Percentiles rank a stretch among this genome's conserved stretches.
phyloP scores from a whole-genome alignment of 2,797 vertebrate genomes.

The Geotrypetes seraphini region DNA sequence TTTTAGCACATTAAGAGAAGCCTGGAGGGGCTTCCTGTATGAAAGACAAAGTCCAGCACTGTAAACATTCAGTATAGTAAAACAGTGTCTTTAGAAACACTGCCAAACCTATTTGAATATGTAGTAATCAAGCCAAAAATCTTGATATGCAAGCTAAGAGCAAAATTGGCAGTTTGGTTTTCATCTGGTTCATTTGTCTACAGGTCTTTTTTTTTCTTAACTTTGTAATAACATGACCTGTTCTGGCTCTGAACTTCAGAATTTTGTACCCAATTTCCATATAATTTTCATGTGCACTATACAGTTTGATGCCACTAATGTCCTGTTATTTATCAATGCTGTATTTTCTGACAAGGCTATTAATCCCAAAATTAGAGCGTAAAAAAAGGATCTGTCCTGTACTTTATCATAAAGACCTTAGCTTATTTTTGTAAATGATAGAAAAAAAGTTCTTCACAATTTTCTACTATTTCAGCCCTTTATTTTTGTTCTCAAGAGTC shows the following conservation, averaged over 20 bases:
- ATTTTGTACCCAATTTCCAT: neutral
- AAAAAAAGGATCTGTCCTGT: neutral
- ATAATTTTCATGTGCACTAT: slow-evolving; percentile 10
- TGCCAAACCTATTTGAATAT: slow-evolving; percentile 34
- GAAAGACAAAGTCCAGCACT: slow-evolving; percentile 41
- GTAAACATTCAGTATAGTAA: slow-evolving; percentile 36
- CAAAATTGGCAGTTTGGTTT: slow-evolving; percentile 23
- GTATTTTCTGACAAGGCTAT: neutral
- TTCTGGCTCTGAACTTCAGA: slow-evolving; percentile 4
- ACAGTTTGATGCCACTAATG: slow-evolving; percentile 6
- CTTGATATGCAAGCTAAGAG: slow-evolving; percentile 19
- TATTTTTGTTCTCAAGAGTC: slow-evolving; percentile 1
- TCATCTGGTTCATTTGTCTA: slow-evolving; percentile 14
- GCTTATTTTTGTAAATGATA: slow-evolving; percentile 5
- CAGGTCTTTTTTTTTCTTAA: slow-evolving; percentile 3
- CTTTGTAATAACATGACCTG: slow-evolving; percentile 3
- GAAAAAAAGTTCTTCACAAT: neutral
- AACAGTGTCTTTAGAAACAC: slow-evolving; percentile 31
- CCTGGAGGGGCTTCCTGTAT: slow-evolving; percentile 39
- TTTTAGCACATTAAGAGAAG: slow-evolving; percentile 45
- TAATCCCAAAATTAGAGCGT: slow-evolving; percentile 7
- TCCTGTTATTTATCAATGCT: slow-evolving; percentile 1
- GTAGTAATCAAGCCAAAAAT: slow-evolving; percentile 32
- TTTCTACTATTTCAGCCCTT: slow-evolving; percentile 4
- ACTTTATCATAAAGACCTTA: neutral